Evolutionary conservation across 2,888 invertebrate species (phyloP).

Genomic region (Xanthia togata): DNA sequence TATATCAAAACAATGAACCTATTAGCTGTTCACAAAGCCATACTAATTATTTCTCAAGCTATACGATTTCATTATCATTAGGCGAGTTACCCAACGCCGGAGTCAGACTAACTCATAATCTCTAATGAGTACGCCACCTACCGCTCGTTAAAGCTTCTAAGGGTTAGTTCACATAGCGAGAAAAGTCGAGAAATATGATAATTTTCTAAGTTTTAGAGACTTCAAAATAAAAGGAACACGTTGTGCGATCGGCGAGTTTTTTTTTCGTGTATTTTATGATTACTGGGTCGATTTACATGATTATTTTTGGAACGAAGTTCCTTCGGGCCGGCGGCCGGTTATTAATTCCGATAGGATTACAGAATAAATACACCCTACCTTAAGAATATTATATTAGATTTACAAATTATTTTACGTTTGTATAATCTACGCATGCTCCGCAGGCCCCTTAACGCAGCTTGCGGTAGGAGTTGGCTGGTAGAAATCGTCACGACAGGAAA

Average conservation of each 20-base stretch:
- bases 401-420: no score
- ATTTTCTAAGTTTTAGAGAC: no score
- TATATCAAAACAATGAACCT: neutral
- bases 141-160: constrained; percentile 5
- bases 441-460: no score
- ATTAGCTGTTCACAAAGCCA: neutral
- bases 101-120: constrained; percentile 36
- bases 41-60: constrained; percentile 30
- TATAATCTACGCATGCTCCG: no score
- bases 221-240: neutral
- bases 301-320: neutral
- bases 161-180: no score
- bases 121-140: constrained; percentile 32
- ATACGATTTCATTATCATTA: constrained; percentile 32
- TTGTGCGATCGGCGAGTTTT: neutral
- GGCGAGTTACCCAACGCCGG: constrained; percentile 18
- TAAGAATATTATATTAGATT: no score
- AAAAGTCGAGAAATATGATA: neutral
- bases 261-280: no score
- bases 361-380: no score
- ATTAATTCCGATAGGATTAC: no score
- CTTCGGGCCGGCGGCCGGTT: no score
- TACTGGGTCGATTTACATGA: neutral
- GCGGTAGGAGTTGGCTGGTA: no score
- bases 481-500: no score